phyloP scores from a whole-genome alignment of 64 coral and sea anemone genomes.

The Porites lutea region DNA sequence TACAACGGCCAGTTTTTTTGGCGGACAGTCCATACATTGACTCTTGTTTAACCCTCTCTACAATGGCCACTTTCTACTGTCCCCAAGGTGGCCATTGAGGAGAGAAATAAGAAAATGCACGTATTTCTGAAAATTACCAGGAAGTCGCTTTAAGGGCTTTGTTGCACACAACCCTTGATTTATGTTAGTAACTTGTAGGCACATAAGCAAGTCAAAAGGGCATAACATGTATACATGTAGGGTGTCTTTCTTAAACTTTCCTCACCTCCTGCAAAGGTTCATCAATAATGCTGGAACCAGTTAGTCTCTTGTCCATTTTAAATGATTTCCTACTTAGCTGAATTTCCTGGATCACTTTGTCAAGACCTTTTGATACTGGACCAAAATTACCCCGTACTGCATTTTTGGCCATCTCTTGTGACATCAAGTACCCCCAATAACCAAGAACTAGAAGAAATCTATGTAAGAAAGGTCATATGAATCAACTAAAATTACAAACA shows the following conservation, averaged over 20 bases:
- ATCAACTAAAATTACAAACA: neutral
- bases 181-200: too few relatives aligned
- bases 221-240: neutral
- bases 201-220: too few relatives aligned
- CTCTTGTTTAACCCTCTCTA: too few relatives aligned
- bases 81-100: too few relatives aligned
- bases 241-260: neutral
- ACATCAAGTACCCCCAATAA: slow-evolving; percentile 75
- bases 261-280: slow-evolving; percentile 97
- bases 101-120: too few relatives aligned
- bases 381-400: slow-evolving; percentile 52
- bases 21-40: too few relatives aligned
- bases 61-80: too few relatives aligned
- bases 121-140: too few relatives aligned
- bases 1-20: too few relatives aligned
- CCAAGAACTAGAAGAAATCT: slow-evolving; percentile 81
- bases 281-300: slow-evolving; percentile 98
- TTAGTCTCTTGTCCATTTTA: slow-evolving; percentile 99
- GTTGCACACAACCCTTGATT: too few relatives aligned
- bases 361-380: slow-evolving; percentile 73
- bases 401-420: slow-evolving; percentile 47
- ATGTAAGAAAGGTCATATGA: neutral
- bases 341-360: slow-evolving; percentile 81
- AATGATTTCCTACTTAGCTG: slow-evolving; percentile 73
- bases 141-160: too few relatives aligned